Percentiles rank a stretch among this genome's conserved stretches.
phyloP scores from a whole-genome alignment of 2,888 invertebrate species.

The Abscondita cerata region DNA sequence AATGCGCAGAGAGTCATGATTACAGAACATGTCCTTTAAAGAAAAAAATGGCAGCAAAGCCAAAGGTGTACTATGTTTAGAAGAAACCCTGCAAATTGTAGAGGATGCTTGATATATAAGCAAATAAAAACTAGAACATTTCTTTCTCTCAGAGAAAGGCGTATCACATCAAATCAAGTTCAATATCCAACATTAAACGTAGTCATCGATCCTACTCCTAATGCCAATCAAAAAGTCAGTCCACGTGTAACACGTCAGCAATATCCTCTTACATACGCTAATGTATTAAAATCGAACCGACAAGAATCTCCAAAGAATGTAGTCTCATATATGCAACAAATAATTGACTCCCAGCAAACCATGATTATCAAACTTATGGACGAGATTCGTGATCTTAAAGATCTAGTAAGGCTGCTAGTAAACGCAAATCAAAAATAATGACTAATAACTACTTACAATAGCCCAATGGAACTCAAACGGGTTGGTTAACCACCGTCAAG shows the following conservation, averaged over 20 bases:
- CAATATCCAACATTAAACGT: slow-evolving; percentile 1
- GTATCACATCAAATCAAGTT: slow-evolving; percentile 3
- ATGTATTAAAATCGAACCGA: slow-evolving; percentile 6
- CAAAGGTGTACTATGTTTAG: too few relatives aligned
- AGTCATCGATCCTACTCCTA: slow-evolving; percentile 1
- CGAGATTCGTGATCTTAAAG: slow-evolving; percentile 5
- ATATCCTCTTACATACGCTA: slow-evolving; percentile 12
- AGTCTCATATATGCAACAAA: slow-evolving; percentile 14
- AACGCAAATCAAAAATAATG: slow-evolving; percentile 10
- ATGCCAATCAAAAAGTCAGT: not conserved
- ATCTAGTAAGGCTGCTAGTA: slow-evolving; percentile 4
- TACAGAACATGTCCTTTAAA: too few relatives aligned
- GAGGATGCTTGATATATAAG: slow-evolving; percentile 7
- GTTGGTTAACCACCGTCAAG: slow-evolving; percentile 5
- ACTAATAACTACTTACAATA: slow-evolving; percentile 1
- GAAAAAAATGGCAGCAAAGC: too few relatives aligned
- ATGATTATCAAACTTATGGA: slow-evolving; percentile 15
- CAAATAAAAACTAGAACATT: slow-evolving; percentile 2
- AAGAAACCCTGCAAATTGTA: too few relatives aligned
- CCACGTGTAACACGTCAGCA: slow-evolving; percentile 1
- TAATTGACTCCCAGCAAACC: slow-evolving; percentile 11
- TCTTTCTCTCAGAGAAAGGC: slow-evolving; percentile 8
- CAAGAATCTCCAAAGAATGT: slow-evolving; percentile 14
- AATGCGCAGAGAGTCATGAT: too few relatives aligned
- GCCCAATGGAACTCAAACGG: slow-evolving; percentile 9